Evolutionary conservation across 2,888 invertebrate species (phyloP), one percentile per base, ranked within the genome.

Genomic region (Leucoptera coffeella): DNA sequence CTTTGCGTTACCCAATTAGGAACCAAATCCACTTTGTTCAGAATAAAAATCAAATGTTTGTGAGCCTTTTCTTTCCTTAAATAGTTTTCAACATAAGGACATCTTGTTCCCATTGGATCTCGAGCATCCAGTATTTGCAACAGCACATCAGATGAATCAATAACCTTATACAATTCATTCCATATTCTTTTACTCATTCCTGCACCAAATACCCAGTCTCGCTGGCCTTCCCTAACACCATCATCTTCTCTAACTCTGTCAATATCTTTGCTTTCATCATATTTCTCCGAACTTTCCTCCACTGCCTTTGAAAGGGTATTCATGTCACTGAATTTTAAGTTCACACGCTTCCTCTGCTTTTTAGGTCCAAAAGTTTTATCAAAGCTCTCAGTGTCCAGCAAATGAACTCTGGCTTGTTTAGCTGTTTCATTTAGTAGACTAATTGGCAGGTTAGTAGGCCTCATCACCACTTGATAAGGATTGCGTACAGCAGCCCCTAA

Each of bases 131-230:
- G 69, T 3, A 99, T 87, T 67, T 97, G 94, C 14, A 99, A 61
- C 10, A 99, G 62, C 4, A 99, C 95, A 75, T 99, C 99, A 0
- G 97, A 94, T 3, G 97, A 95, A 57, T 99, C 99, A 28, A 99
- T 82, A 14, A 97, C 99, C 77, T 99, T 99, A 52, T 97, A 95
- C 23, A 99, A 58, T 53, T 99, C 99, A 69, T 93, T 95, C 99
- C 99, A 99, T 43, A 99, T 95, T 39, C 99, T 78, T 60, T 80
- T 91, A 40, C 96, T 97, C 60, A 94, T 93, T 1, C 99, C 95
- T 14, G 95, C 94, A 27, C 80, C 84, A 79, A 95, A 93, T 2
- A 95, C 83, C 86, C 93, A 92, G 54, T 97, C 97, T 34, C 89
- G 78, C 24, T 85, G 82, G 11, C 86, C 80, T 38, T 85, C 82